These are phyloP conservation scores for Sciurus niger DNA, from an alignment of 2,113 vertebrate species.

Conservation along the genomic window DNA sequence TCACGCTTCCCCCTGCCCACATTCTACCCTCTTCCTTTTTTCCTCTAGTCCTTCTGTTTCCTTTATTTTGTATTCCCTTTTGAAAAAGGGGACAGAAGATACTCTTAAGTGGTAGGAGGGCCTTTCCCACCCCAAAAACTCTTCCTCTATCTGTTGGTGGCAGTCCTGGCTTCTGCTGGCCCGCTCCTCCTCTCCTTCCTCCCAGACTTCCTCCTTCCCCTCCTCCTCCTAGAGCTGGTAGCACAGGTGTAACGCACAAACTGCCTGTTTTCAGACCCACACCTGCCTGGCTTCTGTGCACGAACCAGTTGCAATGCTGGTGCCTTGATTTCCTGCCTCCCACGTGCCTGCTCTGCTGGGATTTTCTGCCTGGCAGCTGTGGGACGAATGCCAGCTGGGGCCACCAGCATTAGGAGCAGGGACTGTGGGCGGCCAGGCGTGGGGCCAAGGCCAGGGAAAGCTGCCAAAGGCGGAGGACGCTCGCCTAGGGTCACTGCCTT, in stretches of 20 bases:
- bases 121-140: slow-evolving; percentile 31
- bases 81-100: neutral
- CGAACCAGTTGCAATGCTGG: slow-evolving; percentile 39
- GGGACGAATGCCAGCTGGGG: neutral
- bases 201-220: neutral
- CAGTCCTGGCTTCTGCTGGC: slow-evolving; percentile 46
- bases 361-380: neutral
- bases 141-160: slow-evolving; percentile 72
- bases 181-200: slow-evolving; percentile 31
- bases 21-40: neutral
- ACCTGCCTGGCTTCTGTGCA: slow-evolving; percentile 71
- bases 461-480: no score
- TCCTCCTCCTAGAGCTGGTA: neutral
- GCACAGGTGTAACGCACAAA: neutral
- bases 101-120: slow-evolving; percentile 39
- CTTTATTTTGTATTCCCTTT: neutral
- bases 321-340: neutral
- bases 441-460: no score
- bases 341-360: neutral
- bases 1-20: neutral
- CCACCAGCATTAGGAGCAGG: no score
- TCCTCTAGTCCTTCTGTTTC: no score
- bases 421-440: no score
- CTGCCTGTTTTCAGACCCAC: neutral
- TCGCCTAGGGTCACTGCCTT: no score